phyloP scores from a whole-genome alignment of 2,113 vertebrate genomes.

The Mesoclemmys tuberculata region DNA sequence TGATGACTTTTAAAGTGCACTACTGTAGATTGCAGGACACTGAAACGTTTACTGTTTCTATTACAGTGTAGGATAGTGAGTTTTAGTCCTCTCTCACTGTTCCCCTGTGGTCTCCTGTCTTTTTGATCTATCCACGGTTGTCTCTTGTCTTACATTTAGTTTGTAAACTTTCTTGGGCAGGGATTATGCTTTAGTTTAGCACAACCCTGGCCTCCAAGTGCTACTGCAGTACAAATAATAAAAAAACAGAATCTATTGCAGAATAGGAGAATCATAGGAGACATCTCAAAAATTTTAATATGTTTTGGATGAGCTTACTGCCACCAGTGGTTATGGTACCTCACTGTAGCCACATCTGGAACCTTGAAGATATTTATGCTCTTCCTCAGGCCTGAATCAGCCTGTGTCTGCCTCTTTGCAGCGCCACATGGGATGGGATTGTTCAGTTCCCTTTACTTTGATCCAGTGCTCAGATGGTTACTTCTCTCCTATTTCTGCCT shows the following conservation, averaged over 20 bases:
- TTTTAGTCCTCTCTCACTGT: too few species aligned
- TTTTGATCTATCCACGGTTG: too few species aligned
- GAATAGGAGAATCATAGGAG: not conserved
- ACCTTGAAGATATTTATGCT: not conserved
- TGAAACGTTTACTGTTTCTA: not conserved
- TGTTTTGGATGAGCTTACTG: not conserved
- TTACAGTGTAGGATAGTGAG: not conserved
- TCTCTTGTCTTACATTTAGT: not conserved
- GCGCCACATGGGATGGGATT: not conserved
- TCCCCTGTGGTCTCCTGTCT: not conserved
- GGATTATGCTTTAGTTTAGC: not conserved
- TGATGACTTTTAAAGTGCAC: not conserved
- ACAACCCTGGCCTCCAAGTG: too few species aligned
- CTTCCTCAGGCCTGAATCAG: not conserved
- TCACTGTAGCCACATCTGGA: not conserved
- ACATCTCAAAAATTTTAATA: not conserved
- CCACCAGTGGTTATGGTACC: rapidly evolving
- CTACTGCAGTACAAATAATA: not conserved
- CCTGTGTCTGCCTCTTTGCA: not conserved
- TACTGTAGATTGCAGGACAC: not conserved
- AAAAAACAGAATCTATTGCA: not conserved
- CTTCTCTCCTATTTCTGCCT: not conserved
- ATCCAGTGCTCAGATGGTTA: not conserved
- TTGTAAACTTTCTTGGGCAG: not conserved
- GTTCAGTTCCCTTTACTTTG: not conserved